phyloP scores from a whole-genome alignment of 64 coral and sea anemone species.

The Actinia tenebrosa region DNA sequence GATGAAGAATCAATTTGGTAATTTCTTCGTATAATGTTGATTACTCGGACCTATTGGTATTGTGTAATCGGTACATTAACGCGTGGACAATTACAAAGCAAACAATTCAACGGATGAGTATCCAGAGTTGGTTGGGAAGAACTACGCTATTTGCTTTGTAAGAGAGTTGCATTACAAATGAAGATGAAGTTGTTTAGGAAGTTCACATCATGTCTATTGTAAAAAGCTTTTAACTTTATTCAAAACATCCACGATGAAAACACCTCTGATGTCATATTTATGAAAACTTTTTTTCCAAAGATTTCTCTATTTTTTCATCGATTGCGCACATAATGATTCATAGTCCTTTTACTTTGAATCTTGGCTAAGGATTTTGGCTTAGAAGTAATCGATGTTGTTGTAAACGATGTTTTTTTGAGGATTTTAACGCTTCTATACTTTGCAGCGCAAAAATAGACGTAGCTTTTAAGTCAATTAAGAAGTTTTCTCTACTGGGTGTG shows the following conservation, averaged over 20 bases:
- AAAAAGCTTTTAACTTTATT: conserved; percentile 4
- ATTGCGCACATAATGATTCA: neutral
- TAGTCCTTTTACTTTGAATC: neutral
- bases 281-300: neutral
- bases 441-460: neutral
- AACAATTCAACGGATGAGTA: conserved; percentile 16
- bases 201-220: conserved; percentile 11
- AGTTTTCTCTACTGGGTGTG: neutral
- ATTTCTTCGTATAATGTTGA: neutral
- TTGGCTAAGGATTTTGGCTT: no score
- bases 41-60: neutral
- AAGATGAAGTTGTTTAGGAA: conserved; percentile 24
- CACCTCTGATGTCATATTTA: neutral
- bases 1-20: neutral
- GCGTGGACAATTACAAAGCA: neutral
- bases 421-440: neutral
- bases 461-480: neutral
- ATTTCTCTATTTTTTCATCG: neutral
- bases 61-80: conserved; percentile 5
- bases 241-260: neutral
- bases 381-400: no score
- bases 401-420: no score
- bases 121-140: neutral
- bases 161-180: conserved; percentile 6
- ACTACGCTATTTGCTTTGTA: neutral